These are phyloP conservation scores for Neoitamus cyanurus DNA, from an alignment of 2,888 invertebrate genomes.

Conservation along the genomic window DNA sequence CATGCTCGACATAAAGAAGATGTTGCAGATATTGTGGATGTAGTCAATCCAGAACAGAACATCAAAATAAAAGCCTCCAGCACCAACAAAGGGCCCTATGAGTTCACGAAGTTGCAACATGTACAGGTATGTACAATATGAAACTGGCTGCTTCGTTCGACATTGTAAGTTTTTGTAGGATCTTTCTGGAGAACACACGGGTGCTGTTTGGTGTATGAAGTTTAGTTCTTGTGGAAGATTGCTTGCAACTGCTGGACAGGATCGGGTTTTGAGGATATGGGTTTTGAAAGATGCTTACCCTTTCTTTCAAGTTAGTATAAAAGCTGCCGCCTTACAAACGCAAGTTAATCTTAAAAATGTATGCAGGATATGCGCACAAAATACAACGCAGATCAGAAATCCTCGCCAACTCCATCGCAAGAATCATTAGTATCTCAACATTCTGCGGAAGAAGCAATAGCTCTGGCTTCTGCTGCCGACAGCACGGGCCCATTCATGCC, in stretches of 20 bases:
- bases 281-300: constrained; percentile 89
- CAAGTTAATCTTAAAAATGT: constrained; percentile 18
- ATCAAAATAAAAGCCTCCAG: constrained; percentile 94
- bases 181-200: constrained; percentile 84
- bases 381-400: constrained; percentile 87
- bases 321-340: constrained; percentile 47
- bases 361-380: constrained; percentile 92
- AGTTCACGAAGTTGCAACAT: constrained; percentile 91
- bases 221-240: constrained; percentile 95
- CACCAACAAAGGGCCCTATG: constrained; percentile 96
- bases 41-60: constrained; percentile 80
- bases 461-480: constrained; percentile 70
- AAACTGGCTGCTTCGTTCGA: constrained; percentile 5
- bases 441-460: constrained; percentile 73
- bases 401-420: constrained; percentile 92
- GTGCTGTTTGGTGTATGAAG: constrained; percentile 99
- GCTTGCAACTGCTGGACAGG: constrained; percentile 97
- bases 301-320: constrained; percentile 82
- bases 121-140: constrained; percentile 73
- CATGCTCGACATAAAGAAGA: constrained; percentile 90
- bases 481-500: constrained; percentile 84
- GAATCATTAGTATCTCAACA: constrained; percentile 88
- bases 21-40: constrained; percentile 85
- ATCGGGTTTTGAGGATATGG: constrained; percentile 94
- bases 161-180: constrained; percentile 67